These are phyloP conservation scores for Caenorhabditis imperialis DNA, from an alignment of 2,888 invertebrate genomes.

Conservation along the genomic window DNA sequence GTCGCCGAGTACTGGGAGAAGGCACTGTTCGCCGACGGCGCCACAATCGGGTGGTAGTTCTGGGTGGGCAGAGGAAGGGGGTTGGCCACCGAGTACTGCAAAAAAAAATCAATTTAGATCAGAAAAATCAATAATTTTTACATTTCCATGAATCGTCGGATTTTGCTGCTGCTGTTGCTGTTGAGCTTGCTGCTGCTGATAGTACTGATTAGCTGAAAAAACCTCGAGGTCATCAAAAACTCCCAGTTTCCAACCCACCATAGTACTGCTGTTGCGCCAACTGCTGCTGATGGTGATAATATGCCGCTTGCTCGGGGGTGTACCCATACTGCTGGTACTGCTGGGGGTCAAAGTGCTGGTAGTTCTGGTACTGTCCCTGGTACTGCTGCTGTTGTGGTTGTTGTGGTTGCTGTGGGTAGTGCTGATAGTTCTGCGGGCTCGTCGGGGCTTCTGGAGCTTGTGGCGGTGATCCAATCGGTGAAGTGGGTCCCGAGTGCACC, in stretches of 20 bases:
- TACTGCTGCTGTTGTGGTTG: slow-evolving; percentile 32
- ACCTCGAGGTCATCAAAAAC: too few relatives aligned
- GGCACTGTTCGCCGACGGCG: slow-evolving; percentile 63
- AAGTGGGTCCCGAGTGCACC: slow-evolving; percentile 64
- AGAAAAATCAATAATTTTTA: neutral
- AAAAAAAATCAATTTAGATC: neutral
- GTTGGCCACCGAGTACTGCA: slow-evolving; percentile 51
- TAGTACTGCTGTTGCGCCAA: slow-evolving; percentile 35
- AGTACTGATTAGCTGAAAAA: too few relatives aligned
- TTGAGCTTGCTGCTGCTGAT: slow-evolving; percentile 33
- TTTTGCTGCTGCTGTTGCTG: slow-evolving; percentile 38
- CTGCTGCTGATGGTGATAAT: slow-evolving; percentile 16
- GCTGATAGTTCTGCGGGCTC: slow-evolving; percentile 24
- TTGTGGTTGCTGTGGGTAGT: slow-evolving; percentile 25
- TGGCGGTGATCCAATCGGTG: slow-evolving; percentile 50
- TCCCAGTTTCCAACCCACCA: slow-evolving; percentile 34
- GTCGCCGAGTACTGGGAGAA: slow-evolving; percentile 55
- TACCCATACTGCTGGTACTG: slow-evolving; percentile 24
- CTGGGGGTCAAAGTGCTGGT: too few relatives aligned
- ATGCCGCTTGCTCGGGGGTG: slow-evolving; percentile 8
- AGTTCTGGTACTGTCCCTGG: slow-evolving; percentile 2
- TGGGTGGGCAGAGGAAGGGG: slow-evolving; percentile 45
- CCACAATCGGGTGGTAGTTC: slow-evolving; percentile 39
- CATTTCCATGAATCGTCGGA: slow-evolving; percentile 47
- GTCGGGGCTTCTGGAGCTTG: slow-evolving; percentile 9